phyloP scores from a whole-genome alignment of 1,140 invertebrate genomes.

The Eufriesea mexicana region DNA sequence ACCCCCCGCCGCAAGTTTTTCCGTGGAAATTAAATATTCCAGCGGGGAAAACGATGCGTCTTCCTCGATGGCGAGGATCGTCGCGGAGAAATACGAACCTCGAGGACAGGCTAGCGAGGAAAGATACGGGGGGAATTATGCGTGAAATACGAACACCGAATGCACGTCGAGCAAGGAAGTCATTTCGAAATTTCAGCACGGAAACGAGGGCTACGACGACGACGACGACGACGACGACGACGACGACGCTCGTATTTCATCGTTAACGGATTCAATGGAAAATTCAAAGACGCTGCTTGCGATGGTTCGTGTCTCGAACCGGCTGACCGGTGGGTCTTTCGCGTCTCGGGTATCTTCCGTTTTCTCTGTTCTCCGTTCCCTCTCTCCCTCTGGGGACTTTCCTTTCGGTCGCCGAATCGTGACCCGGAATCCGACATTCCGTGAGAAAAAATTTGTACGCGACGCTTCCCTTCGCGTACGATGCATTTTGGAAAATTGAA shows the following conservation, averaged over 20 bases:
- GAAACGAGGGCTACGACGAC: neutral
- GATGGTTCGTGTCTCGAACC: neutral
- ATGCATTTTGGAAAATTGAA: slow-evolving; percentile 28
- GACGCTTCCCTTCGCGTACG: neutral
- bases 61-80: neutral
- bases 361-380: neutral
- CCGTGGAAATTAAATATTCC: slow-evolving; percentile 53
- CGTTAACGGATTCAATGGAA: slow-evolving; percentile 55
- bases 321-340: neutral
- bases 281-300: slow-evolving; percentile 27
- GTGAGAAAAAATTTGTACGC: neutral
- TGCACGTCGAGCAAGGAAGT: slow-evolving; percentile 14
- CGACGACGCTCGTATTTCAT: slow-evolving; percentile 49
- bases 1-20: neutral
- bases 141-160: slow-evolving; percentile 24
- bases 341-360: neutral
- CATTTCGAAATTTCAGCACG: slow-evolving; percentile 50
- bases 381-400: neutral
- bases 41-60: slow-evolving; percentile 31
- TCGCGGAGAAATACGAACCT: neutral
- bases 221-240: neutral
- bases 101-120: neutral
- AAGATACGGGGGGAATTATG: slow-evolving; percentile 8
- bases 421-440: neutral
- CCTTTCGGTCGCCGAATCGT: neutral